Conservation (phyloP, 2,797 vertebrate genomes). For the Catostomus latipinnis region DNA sequence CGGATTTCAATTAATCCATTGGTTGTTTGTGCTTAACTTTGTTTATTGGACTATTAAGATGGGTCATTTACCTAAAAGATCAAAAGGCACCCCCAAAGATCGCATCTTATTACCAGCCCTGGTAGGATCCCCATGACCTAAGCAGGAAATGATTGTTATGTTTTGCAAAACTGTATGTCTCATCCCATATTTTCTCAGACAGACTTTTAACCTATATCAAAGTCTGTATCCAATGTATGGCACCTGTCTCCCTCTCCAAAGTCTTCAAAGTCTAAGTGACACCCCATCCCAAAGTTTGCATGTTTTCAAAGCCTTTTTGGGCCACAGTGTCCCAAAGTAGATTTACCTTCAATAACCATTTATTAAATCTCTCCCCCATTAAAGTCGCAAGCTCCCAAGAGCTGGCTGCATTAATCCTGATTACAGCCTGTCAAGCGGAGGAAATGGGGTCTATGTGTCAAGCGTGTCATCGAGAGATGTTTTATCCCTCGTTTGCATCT, state of each 20-base stretch:
- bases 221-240: too few species aligned
- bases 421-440: slow-evolving; percentile 84
- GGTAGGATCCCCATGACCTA: neutral
- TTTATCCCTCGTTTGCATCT: slow-evolving; percentile 75
- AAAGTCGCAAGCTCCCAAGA: slow-evolving; percentile 86
- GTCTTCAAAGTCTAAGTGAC: neutral
- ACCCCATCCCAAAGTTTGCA: slow-evolving; percentile 65
- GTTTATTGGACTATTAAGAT: neutral
- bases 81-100: neutral
- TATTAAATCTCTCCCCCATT: slow-evolving; percentile 97
- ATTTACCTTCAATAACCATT: slow-evolving; percentile 98
- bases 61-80: neutral
- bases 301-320: slow-evolving; percentile 77
- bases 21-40: neutral
- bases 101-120: too few species aligned
- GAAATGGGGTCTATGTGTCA: slow-evolving; percentile 80
- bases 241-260: slow-evolving; percentile 1
- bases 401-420: slow-evolving; percentile 93
- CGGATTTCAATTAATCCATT: slow-evolving; percentile 14
- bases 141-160: neutral
- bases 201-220: neutral
- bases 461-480: slow-evolving; percentile 79
- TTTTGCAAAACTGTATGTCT: neutral
- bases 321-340: slow-evolving; percentile 88
- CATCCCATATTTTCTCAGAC: neutral